Conservation (phyloP, 2,113 vertebrate species). For the Crypturellus undulatus region DNA sequence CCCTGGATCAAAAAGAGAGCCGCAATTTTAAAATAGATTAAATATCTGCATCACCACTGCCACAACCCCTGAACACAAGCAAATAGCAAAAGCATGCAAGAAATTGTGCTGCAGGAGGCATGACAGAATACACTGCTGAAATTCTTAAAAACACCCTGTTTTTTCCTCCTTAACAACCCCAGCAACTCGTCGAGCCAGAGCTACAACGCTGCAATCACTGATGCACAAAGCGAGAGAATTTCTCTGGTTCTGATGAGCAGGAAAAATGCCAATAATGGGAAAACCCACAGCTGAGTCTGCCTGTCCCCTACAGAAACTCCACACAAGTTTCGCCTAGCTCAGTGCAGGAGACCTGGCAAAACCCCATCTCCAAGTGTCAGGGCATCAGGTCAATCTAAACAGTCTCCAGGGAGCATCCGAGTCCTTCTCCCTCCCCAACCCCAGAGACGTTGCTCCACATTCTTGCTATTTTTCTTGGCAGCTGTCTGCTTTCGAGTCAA, state of each 20-base stretch:
- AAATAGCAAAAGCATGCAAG: not conserved
- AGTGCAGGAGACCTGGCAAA: not conserved
- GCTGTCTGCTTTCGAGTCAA: slow-evolving; percentile 41
- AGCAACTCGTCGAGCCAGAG: not conserved
- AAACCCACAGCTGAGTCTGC: not conserved
- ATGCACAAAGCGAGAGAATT: rapidly evolving
- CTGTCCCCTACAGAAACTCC: not conserved
- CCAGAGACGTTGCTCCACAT: not conserved
- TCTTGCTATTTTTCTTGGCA: slow-evolving; percentile 38
- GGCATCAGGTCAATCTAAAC: slow-evolving; percentile 20
- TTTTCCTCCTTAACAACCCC: not conserved
- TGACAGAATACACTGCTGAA: not conserved
- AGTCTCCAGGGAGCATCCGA: not conserved
- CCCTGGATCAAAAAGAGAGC: not conserved
- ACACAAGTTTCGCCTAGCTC: not conserved
- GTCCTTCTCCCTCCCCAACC: not conserved
- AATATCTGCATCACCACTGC: not conserved
- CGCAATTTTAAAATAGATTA: not conserved
- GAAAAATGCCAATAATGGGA: not conserved
- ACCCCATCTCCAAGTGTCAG: slow-evolving; percentile 1
- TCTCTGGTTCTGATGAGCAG: not conserved
- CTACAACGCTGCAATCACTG: not conserved
- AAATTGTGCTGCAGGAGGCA: not conserved
- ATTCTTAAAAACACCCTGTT: not conserved
- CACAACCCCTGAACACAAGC: not conserved